These are phyloP conservation scores for Isichthys henryi DNA, from an alignment of 2,113 vertebrate genomes.

Conservation along the genomic window DNA sequence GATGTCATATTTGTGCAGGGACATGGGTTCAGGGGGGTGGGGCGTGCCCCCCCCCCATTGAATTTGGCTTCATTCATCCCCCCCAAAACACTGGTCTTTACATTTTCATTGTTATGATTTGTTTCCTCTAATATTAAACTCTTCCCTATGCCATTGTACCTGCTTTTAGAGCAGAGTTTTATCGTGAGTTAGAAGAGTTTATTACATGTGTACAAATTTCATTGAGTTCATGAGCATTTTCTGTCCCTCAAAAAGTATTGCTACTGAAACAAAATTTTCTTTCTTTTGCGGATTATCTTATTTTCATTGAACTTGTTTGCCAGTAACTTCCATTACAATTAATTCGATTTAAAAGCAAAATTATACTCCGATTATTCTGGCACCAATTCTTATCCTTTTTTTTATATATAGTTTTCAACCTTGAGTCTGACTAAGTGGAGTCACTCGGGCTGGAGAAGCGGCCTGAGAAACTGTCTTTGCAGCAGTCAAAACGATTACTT, in stretches of 20 bases:
- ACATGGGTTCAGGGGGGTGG: background rate
- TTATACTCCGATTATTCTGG: background rate
- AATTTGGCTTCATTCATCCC: background rate
- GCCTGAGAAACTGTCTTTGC: background rate
- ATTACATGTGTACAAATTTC: background rate
- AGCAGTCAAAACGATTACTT: background rate
- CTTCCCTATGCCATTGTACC: background rate
- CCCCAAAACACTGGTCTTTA: background rate
- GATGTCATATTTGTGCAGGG: background rate
- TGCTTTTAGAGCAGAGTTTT: background rate
- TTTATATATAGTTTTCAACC: background rate
- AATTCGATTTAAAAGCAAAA: background rate
- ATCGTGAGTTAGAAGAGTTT: background rate
- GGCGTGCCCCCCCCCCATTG: background rate
- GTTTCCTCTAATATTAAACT: background rate
- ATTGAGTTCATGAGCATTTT: background rate
- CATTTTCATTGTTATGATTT: background rate
- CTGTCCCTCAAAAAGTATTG: background rate
- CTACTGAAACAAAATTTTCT: background rate
- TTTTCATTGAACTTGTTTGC: background rate
- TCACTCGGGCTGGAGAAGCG: background rate
- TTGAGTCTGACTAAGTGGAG: background rate
- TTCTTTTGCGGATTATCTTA: background rate
- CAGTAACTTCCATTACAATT: background rate
- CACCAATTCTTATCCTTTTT: background rate